Evolutionary conservation across 1,140 invertebrate genomes (phyloP), one percentile per base, ranked within the genome.

Genomic region (Drosophila jambulina): DNA sequence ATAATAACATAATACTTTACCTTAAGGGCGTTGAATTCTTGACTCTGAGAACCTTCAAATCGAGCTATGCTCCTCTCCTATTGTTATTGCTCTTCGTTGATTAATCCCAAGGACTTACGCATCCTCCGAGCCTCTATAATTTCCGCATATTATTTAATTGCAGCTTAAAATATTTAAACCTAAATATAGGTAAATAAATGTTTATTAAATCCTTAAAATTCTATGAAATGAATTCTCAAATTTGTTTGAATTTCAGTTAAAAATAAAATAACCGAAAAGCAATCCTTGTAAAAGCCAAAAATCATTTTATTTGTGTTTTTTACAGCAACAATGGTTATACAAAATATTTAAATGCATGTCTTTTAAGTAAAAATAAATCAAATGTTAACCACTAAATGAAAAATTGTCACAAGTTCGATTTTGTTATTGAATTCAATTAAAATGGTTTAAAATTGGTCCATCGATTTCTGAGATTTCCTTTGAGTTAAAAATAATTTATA

Each of bases 291-390:
- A 27, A n/a, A 19, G 6, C 17, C 29, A 19, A 34, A 17, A 34
- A 21, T 61, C 1, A 34, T 62, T 62, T 62, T 56, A 56, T 57
- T 62, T 62, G 60, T 62, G 49, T 61, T 54, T 54, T 46, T 19
- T 27, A 54, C 23, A 32, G 60, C 59, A 62, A 62, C 59, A 54
- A 62, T 23, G 13, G 21, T 9, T 38, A 15, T 32, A 27, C 19
- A 19, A 62, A 62, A 56, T 19, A 54, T 7, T 10, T 58, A 43
- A 15, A 19, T 19, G 12, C 43, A 58, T 15, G 21, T 58, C 6
- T 38, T 64, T 58, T 21, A 34, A 57, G 15, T 40, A 23, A 60
- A 68, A 40, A 10, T 23, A 57, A 60, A 60, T 36, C 43, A 57
- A 42, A 29, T 58, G 59, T 21, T 40, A 54, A 25, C 2, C 15